These are phyloP conservation scores for Myotis planiceps DNA, from an alignment of 2,797 vertebrate species.

Conservation along the genomic window DNA sequence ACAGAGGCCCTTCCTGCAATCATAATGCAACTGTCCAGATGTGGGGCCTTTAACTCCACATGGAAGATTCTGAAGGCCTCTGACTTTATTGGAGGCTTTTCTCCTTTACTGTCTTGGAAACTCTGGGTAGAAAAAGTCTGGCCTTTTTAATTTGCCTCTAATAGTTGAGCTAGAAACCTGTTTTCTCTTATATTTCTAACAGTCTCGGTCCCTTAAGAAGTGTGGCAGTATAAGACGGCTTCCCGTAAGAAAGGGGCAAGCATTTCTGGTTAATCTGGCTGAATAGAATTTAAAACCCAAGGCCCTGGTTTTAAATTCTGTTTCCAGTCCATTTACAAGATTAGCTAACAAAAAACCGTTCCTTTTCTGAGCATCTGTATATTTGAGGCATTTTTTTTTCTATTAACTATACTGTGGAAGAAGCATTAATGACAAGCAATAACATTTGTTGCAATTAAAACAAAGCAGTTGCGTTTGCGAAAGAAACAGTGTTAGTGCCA, in stretches of 20 bases:
- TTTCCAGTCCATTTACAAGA: not conserved
- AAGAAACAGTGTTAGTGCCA: not conserved
- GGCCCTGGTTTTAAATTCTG: not conserved
- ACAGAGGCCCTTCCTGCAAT: no score
- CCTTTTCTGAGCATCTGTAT: not conserved
- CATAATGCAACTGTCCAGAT: no score
- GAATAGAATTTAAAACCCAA: not conserved
- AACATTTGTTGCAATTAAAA: not conserved
- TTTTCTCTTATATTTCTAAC: no score
- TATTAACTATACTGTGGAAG: not conserved
- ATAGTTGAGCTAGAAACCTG: no score
- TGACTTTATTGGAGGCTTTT: no score
- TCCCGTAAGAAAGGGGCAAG: not conserved
- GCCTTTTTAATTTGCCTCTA: no score
- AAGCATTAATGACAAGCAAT: not conserved
- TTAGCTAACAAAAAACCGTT: not conserved
- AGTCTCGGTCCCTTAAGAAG: no score
- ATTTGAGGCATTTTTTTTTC: not conserved
- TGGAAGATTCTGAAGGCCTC: no score
- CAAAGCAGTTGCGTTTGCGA: not conserved
- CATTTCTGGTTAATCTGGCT: not conserved
- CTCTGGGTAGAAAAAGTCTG: no score
- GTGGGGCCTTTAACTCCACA: no score
- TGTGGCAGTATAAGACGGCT: not conserved
- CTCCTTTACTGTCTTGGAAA: no score